These are phyloP conservation scores for Parapsyche elsis DNA, from an alignment of 1,140 invertebrate genomes.

Conservation along the genomic window DNA sequence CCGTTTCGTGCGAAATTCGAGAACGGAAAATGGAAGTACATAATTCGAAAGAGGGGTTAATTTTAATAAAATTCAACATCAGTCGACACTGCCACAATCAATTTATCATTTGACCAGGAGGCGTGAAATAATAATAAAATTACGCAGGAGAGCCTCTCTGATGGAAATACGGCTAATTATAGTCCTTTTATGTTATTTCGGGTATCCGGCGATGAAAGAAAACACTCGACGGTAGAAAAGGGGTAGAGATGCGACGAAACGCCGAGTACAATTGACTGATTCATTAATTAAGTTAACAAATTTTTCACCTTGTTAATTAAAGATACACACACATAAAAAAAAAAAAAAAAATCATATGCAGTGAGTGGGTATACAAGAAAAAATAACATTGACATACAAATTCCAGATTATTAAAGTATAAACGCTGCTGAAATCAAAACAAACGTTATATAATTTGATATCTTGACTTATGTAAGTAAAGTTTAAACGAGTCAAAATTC, in stretches of 20 bases:
- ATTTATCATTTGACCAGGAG: neutral
- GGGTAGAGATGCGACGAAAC: neutral
- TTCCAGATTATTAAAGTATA: no score
- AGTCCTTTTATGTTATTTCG: conserved; percentile 7
- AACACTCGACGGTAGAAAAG: neutral
- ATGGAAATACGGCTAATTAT: conserved; percentile 9
- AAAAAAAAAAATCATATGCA: no score
- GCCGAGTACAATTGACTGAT: neutral
- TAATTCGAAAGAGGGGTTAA: neutral
- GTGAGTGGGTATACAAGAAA: no score
- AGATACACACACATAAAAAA: no score
- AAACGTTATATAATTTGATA: no score
- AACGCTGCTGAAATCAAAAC: no score
- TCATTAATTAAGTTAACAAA: neutral
- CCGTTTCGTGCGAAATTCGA: neutral
- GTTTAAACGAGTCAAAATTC: no score
- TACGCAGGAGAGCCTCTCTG: neutral
- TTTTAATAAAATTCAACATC: neutral
- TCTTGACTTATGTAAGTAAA: no score
- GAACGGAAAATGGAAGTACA: neutral
- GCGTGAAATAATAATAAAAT: conserved; percentile 15
- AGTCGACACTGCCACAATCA: conserved; percentile 2
- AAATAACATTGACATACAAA: no score
- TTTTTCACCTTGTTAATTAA: no score
- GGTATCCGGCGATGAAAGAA: neutral